Base-by-base conservation (phyloP, 2,797 vertebrate genomes). In the Acipenser transmontanus region DNA sequence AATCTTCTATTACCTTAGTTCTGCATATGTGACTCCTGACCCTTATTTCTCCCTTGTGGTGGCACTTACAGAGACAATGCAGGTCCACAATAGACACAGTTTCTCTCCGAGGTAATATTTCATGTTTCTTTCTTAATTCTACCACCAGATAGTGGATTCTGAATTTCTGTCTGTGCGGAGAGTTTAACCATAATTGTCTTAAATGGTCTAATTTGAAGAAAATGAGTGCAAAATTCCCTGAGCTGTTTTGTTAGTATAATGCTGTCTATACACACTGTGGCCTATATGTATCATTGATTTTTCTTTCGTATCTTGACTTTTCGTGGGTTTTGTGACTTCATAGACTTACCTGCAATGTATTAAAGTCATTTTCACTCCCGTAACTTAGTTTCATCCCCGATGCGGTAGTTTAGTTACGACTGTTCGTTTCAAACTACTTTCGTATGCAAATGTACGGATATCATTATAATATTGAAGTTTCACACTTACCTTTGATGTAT, bases 1-100 rank as follows among this genome's bases (percentile, higher is more conserved):
- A 90, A 91, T 89, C 84, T 91, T 89, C 82, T 76, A 67, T 81
- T 82, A 82, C 81, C 84, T 86, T 79, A 73, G 72, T 75, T 79
- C 72, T 76, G 77, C 71, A 78, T 78, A 65, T 74, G 68, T 78
- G 77, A 84, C 81, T 83, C 68, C 80, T 81, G 80, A 82, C 80
- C 79, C 76, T 78, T 80, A 79, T 80, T 82, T 83, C 77, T 81
- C 80, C 76, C 77, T 74, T 71, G 76, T 74, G 80, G 76, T 79
- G 72, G 56, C 69, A 69, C 78, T 76, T 63, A n/a, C 71, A 76
- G 77, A 84, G 74, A 84, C 76, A 77, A 77, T 61, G 77, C 74
- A 80, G 65, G 71, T 74, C 79, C 76, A 77, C 65, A 67, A 79
- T 80, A 80, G 73, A 75, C 71, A 74, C 68, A 52, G 66, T 65